A percentile compares a stretch with the other conserved stretches of the same genome.
phyloP scores from a whole-genome alignment of 2,797 vertebrate species.

The Urophycis tenuis region DNA sequence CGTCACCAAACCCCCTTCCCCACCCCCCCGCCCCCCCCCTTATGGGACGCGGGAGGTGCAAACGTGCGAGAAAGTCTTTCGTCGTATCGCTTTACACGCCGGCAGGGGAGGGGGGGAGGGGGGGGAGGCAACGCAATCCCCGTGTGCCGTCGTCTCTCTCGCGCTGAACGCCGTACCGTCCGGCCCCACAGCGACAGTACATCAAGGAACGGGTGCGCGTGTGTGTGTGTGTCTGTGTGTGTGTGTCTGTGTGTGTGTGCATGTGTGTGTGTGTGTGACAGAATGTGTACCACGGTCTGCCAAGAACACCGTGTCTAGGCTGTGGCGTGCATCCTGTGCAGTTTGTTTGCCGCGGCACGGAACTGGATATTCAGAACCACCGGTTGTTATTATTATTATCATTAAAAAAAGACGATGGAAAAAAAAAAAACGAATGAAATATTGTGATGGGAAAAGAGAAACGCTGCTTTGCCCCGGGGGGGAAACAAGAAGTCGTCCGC shows the following conservation, averaged over 20 bases:
- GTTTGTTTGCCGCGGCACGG: conserved; percentile 29
- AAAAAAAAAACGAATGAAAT: background rate
- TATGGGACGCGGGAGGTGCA: background rate
- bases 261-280: background rate
- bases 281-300: conserved; percentile 20
- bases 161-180: background rate
- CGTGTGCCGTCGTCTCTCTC: background rate
- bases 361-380: conserved; percentile 19
- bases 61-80: background rate
- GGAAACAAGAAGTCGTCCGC: background rate
- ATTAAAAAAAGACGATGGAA: conserved; percentile 11
- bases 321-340: conserved; percentile 2
- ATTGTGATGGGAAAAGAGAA: background rate
- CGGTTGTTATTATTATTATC: conserved; percentile 12
- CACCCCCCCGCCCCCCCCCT: no score
- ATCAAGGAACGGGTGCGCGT: background rate
- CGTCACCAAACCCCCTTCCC: background rate
- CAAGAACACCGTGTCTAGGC: conserved; percentile 21
- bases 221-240: background rate
- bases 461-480: background rate
- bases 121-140: background rate
- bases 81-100: background rate
- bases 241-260: background rate
- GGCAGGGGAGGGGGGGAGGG: no score
- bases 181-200: background rate